phyloP scores from a whole-genome alignment of 2,113 vertebrate species.

The Proteles cristata region DNA sequence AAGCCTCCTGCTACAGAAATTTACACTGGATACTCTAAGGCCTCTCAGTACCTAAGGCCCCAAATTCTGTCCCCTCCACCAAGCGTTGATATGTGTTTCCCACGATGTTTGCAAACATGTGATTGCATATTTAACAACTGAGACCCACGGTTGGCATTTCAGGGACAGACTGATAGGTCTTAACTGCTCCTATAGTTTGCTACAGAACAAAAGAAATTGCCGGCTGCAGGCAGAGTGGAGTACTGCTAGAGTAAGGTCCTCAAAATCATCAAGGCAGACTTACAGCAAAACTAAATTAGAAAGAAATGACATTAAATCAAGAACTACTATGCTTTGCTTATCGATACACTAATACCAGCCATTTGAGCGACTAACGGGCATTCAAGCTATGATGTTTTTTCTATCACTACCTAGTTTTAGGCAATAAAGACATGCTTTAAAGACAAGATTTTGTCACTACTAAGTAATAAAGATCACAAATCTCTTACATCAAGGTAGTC shows the following conservation, averaged over 20 bases:
- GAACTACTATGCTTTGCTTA: neutral
- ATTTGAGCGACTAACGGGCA: neutral
- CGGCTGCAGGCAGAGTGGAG: neutral
- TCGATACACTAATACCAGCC: neutral
- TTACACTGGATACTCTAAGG: neutral
- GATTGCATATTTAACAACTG: neutral
- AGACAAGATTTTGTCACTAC: neutral
- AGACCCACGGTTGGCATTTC: neutral
- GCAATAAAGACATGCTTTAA: slow-evolving; percentile 13
- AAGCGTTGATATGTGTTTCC: neutral
- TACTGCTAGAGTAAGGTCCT: neutral
- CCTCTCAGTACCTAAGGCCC: neutral
- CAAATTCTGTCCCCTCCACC: neutral
- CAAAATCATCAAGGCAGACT: neutral
- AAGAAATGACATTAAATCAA: neutral
- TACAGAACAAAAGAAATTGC: neutral
- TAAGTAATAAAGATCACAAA: neutral
- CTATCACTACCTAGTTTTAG: neutral
- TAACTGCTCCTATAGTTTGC: neutral
- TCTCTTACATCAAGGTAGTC: slow-evolving; percentile 94
- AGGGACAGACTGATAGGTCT: neutral
- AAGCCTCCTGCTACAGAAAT: neutral
- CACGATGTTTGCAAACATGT: neutral
- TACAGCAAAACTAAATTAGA: neutral
- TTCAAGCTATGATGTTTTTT: neutral